Evolutionary conservation across 2,888 invertebrate species (phyloP), one percentile per base, ranked within the genome.

Genomic region (Drosophila imparisetae): DNA sequence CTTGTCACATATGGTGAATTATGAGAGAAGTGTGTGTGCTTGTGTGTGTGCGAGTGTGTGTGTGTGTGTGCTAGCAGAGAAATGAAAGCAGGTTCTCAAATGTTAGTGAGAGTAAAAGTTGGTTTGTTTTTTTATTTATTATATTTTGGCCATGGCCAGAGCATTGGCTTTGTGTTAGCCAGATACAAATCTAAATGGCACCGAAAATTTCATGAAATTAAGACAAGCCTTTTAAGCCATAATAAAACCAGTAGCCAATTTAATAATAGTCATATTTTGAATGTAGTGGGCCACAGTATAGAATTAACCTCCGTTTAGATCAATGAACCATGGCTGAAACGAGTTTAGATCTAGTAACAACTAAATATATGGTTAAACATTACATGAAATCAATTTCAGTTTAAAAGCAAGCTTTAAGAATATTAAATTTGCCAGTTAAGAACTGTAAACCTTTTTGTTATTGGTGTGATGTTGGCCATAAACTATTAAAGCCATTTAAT

Each of bases 161-260:
- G 24, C 24, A 64, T 63, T 74, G 63, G 59, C 73, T 45, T 42
- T 65, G 66, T 30, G 29, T 27, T 34, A 8, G 18, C 58, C 62
- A 76, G 81, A 78, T 80, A 61, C 49, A 57, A 40, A 78, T 78
- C 78, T 80, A 76, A 78, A 78, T 80, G 62, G 54, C 65, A 49
- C 27, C 60, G 32, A 45, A 45, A 55, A 49, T 55, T 45, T n/a
- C 34, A 62, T 70, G 15, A 48, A 59, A 61, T 36, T 61, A 30
- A 62, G 62, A 55, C 77, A 76, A 40, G 59, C 63, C 48, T 60
- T 53, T 63, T 59, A 45, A 52, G 60, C 21, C 34, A 53, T 58
- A 50, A 63, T 57, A 60, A 79, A 70, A 79, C 21, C 24, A 66
- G 60, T 52, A 38, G 55, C 69, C 69, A 50, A n/a, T 66, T 79